Evolutionary conservation across 2,113 vertebrate genomes (phyloP).

Genomic region (Cololabis saira): DNA sequence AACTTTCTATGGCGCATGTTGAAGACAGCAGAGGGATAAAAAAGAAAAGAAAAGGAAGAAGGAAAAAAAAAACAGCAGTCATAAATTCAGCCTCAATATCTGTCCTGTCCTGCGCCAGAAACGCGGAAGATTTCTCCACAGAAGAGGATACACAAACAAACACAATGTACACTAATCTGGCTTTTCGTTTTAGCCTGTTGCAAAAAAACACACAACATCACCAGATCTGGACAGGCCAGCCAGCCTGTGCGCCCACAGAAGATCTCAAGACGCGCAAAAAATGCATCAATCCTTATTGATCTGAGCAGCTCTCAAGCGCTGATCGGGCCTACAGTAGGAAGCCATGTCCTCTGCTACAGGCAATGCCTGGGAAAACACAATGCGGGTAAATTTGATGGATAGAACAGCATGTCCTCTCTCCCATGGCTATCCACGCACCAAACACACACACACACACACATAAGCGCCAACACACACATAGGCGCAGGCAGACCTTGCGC

Average conservation of each 20-base stretch:
- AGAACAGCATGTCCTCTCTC: conserved; percentile 77
- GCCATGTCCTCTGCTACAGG: conserved; percentile 63
- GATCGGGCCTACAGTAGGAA: conserved; percentile 56
- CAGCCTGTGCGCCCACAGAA: conserved; percentile 13
- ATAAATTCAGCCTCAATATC: neutral
- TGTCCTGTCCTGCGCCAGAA: conserved; percentile 8
- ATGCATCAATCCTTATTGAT: conserved; percentile 62
- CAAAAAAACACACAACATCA: conserved; percentile 10
- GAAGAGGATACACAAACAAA: too few species aligned
- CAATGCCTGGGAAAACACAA: conserved; percentile 75
- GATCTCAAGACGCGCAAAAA: conserved; percentile 51
- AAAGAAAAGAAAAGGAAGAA: neutral
- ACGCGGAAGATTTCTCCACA: too few species aligned
- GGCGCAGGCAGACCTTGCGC: conserved; percentile 49
- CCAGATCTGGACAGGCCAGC: conserved; percentile 37
- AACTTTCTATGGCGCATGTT: conserved; percentile 50
- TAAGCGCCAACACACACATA: conserved; percentile 41
- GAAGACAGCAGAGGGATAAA: neutral
- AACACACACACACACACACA: neutral
- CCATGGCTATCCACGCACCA: conserved; percentile 51
- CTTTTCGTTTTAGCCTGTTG: conserved; percentile 5
- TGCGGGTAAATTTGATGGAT: conserved; percentile 81
- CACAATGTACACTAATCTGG: neutral
- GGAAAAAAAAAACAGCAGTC: conserved; percentile 19
- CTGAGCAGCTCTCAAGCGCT: conserved; percentile 44